phyloP scores from a whole-genome alignment of 2,888 invertebrate species.

The Pandemis corylana region DNA sequence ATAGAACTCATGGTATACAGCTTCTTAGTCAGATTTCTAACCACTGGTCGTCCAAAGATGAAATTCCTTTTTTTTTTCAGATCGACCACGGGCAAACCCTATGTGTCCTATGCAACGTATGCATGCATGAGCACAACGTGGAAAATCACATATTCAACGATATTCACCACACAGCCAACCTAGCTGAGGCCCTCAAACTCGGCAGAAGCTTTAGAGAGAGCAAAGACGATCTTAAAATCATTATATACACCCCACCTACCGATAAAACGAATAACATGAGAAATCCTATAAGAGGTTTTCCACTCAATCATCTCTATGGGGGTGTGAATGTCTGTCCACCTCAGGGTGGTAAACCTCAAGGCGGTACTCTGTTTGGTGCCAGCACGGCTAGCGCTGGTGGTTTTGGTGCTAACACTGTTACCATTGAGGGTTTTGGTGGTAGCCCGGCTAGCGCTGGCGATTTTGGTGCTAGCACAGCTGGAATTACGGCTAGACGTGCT shows the following conservation, averaged over 20 bases:
- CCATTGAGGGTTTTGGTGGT: no score
- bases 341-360: not conserved
- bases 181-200: not conserved
- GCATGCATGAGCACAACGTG: not conserved
- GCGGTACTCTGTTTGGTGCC: not conserved
- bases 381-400: not conserved
- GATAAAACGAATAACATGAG: not conserved
- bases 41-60: no score
- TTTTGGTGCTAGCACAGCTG: not conserved
- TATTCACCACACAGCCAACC: not conserved
- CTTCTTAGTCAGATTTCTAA: no score
- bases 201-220: constrained; percentile 1
- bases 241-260: not conserved
- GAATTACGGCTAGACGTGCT: not conserved
- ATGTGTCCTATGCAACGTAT: not conserved
- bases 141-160: not conserved
- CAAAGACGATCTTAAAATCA: not conserved
- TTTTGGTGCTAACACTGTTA: not conserved
- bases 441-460: no score
- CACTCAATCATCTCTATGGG: not conserved
- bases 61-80: not conserved
- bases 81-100: not conserved
- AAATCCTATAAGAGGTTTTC: not conserved
- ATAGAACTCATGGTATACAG: no score
- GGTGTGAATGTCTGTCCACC: not conserved